Evolutionary conservation across 2,797 vertebrate species (phyloP).

Genomic region (Gila robusta): DNA sequence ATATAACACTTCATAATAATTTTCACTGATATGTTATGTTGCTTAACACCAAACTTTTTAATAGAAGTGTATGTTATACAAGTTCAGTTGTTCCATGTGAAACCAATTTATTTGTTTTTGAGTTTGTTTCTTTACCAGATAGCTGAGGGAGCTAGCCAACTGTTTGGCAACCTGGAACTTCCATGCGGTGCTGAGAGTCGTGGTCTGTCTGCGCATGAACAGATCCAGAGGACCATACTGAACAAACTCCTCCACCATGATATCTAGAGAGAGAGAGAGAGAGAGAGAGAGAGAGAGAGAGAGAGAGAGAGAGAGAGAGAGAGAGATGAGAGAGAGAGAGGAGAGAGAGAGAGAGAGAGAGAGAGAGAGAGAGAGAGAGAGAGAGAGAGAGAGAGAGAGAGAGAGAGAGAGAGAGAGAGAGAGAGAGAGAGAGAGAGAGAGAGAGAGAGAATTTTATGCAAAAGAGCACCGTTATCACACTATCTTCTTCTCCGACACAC

Average conservation of each 20-base stretch:
- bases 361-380: too few species aligned
- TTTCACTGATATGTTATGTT: neutral
- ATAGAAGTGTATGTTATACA: neutral
- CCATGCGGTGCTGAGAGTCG: slow-evolving; percentile 88
- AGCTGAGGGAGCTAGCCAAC: slow-evolving; percentile 94
- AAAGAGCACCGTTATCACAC: slow-evolving; percentile 7
- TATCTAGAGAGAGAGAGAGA: slow-evolving; percentile 77
- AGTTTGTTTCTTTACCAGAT: slow-evolving; percentile 82
- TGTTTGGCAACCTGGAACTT: slow-evolving; percentile 99
- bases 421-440: neutral
- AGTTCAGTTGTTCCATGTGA: neutral
- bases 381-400: slow-evolving; percentile 6
- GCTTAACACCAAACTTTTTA: neutral
- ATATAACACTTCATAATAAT: neutral
- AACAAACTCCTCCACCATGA: slow-evolving; percentile 98
- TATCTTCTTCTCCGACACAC: neutral
- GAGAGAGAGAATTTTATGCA: neutral
- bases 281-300: too few species aligned
- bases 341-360: too few species aligned
- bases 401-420: too few species aligned
- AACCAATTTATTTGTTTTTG: neutral
- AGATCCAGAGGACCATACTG: slow-evolving; percentile 92
- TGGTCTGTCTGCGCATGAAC: slow-evolving; percentile 91
- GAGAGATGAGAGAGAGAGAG: too few species aligned
- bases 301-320: too few species aligned